Base-by-base conservation (phyloP, 2,113 vertebrate species). In the Macquaria ambigua region DNA sequence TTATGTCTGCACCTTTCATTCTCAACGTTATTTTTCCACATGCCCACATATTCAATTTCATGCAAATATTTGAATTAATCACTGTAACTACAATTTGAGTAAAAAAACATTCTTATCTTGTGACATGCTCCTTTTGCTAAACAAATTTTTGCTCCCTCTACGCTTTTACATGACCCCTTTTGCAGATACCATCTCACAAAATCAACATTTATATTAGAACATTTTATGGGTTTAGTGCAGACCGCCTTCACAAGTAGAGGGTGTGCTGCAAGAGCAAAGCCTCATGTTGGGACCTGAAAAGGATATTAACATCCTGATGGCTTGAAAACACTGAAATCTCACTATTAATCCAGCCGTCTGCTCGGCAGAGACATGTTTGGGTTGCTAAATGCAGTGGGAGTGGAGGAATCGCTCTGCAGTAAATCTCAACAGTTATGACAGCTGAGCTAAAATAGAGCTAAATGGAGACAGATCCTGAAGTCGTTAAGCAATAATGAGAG, bases 401-500 rank as follows among this genome's bases (percentile, higher is more conserved):
- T 50, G 79, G 61, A 83, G 56, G 64, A 75, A 67, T 66, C 14
- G 66, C 77, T 76, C 83, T 69, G 39, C 80, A 48, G 88, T 91
- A 80, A 92, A 90, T 90, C 83, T 91, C 66, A 81, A 59, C 71
- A 77, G 80, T 85, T 92, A 85, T 93, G 90, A 93, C 88, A 86
- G 83, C 70, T 9, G 50, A 66, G 81, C 50, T 58, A 82, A 93
- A 89, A 87, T 78, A 63, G 87, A 76, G 90, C 81, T 87, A 87
- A 91, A 91, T 86, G 84, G 83, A 89, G 92, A 92, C 82, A 61
- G 87, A 87, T 88, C 90, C 87, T 67, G 77, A 82, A 79, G 88
- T 87, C 78, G 82, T 93, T 91, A 90, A 86, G 90, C 79, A 79
- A 83, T 90, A 91, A 93, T 87, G 88, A 89, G 90, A 88, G 75